Base-by-base conservation (phyloP, 2,797 vertebrate species). In the Philypnodon macrostomus region DNA sequence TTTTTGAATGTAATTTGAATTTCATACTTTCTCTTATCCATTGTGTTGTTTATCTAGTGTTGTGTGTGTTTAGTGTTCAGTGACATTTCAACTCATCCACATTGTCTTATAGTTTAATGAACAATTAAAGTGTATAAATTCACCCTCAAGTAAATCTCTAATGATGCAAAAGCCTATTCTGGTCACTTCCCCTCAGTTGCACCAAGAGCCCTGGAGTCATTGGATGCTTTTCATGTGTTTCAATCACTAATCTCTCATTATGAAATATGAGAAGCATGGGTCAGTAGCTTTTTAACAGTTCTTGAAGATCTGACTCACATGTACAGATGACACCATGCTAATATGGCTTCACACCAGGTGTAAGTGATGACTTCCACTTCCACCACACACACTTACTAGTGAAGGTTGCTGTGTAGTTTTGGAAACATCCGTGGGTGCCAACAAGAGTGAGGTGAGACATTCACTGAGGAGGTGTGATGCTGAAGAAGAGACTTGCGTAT, bases 381-480 rank as follows among this genome's bases (percentile, higher is more conserved):
- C n/a, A n/a, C n/a, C n/a, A n/a, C 45, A 31, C 32, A n/a, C 53
- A n/a, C 55, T 9, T 23, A 51, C 39, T 2, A 13, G 34, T 46
- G 39, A 55, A 51, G 53, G 51, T 59, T 45, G 31, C 47, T n/a
- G 55, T 48, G 57, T 47, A 21, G 62, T 15, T 48, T 17, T 53
- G 59, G 63, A 56, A 59, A 60, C 29, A 47, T 56, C 9, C 2
- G 42, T 14, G 31, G 54, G 58, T 62, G 63, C 38, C 24, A 37
- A 13, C 40, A n/a, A 47, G 57, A 57, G 60, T 33, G 57, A 78
- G 64, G 81, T 72, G 80, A 80, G 79, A 86, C 47, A 71, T 75
- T 80, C 71, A 52, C 70, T 55, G 67, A 2, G 36, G 63, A 73
- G 72, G 75, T 81, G 81, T 46, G 69, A 84, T 63, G 1, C 53